Evolutionary conservation across 2,797 vertebrate genomes (phyloP).

Genomic region (Anniella stebbinsi): DNA sequence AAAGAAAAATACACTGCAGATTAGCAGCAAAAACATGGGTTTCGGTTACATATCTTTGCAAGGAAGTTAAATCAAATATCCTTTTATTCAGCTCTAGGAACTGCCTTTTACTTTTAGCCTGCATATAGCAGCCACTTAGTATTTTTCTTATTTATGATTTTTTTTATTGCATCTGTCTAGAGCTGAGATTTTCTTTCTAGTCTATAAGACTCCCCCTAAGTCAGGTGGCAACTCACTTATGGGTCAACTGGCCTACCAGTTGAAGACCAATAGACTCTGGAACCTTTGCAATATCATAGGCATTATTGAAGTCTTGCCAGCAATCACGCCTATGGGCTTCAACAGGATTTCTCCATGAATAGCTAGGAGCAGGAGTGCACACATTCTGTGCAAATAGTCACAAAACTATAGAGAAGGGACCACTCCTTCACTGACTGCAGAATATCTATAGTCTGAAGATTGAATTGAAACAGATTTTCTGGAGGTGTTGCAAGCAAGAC

Average conservation of each 20-base stretch:
- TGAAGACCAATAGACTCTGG: neutral
- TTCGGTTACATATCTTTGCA: slow-evolving; percentile 7
- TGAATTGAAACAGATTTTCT: neutral
- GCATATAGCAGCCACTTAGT: neutral
- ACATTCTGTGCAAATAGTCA: neutral
- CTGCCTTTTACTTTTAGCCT: too few relatives aligned
- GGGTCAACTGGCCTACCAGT: too few relatives aligned
- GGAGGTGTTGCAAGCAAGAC: neutral
- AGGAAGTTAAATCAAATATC: neutral
- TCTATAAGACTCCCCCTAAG: neutral
- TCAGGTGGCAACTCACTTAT: neutral
- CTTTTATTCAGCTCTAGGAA: neutral
- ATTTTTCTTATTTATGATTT: neutral
- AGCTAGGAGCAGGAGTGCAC: neutral
- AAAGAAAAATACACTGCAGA: neutral
- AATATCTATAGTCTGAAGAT: neutral
- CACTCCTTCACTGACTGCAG: neutral
- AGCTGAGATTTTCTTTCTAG: neutral
- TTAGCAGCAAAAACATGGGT: neutral
- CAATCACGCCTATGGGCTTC: neutral
- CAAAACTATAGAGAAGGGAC: neutral
- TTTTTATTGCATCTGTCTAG: neutral
- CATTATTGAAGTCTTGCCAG: neutral
- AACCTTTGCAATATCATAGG: neutral
- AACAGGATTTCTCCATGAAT: neutral